Base-by-base conservation (phyloP, 2,888 invertebrate species). In the Drosophila diplacantha region DNA sequence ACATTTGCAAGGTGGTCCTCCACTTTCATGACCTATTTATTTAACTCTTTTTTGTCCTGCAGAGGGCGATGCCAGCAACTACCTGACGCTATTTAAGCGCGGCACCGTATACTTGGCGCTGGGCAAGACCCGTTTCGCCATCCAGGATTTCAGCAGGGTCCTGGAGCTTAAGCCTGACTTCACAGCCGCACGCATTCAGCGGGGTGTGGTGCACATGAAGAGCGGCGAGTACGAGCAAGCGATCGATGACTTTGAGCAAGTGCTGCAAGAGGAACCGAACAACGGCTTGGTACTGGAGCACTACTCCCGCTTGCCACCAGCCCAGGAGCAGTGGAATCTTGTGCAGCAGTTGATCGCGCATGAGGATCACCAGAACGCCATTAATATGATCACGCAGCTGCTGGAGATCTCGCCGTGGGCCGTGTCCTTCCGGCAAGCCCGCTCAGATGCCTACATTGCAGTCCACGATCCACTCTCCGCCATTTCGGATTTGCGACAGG, bases 21-120 rank as follows among this genome's bases (percentile, higher is more conserved):
- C 12, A 9, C 6, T 16, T 14, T 0, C n/a, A 6, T 12, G 1
- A 8, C 3, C n/a, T 5, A 12, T 20, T 57, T 9, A 32, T 11
- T 20, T 0, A 39, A 20, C 24, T 3, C 4, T 41, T 24, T 34
- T 34, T 11, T 7, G 6, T 9, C 9, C 26, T 7, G 0, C 58
- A 98, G 98, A 99, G 91, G 96, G 95, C 14, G 99, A 99, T 89
- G 96, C 98, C 37, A 92, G 91, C 72, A 98, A 99, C 89, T 99
- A 98, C 89, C 91, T 99, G 88, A 97, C 97, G 52, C 96, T 96
- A 86, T 99, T 96, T 88, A 95, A 97, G 88, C 91, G 99, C 79
- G 99, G 97, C 43, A 98, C 98, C 1, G 97, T 98, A 1, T 98
- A 96, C 89, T 91, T 99, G 85, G 99, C 98, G 9, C 90, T 99